Evolutionary conservation across 2,888 invertebrate genomes (phyloP).

Genomic region (Lycaena phlaeas): DNA sequence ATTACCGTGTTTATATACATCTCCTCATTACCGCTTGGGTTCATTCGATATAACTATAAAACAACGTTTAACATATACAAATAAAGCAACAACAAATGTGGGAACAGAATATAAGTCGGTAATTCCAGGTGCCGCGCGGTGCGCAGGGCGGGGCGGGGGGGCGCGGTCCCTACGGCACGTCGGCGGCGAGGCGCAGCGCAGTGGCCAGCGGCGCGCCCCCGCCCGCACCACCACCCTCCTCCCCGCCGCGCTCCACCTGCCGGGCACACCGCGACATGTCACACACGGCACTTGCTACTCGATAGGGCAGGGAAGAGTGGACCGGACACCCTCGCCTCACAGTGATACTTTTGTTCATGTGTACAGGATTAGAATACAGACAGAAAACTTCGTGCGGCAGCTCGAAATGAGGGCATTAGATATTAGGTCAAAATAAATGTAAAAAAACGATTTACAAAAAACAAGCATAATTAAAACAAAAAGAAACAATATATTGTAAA

Average conservation of each 20-base stretch:
- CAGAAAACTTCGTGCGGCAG: too few relatives aligned
- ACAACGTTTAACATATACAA: too few relatives aligned
- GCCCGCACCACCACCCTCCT: constrained; percentile 50
- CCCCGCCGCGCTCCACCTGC: constrained; percentile 25
- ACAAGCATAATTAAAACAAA: background rate
- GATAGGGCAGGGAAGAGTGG: too few relatives aligned
- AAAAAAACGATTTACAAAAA: background rate
- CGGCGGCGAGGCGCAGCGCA: constrained; percentile 48
- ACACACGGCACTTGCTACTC: too few relatives aligned
- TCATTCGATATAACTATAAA: too few relatives aligned
- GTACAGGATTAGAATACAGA: too few relatives aligned
- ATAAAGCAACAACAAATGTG: background rate
- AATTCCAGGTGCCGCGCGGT: background rate
- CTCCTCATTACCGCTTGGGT: background rate
- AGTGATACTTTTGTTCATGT: too few relatives aligned
- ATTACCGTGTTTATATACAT: background rate
- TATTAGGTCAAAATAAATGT: too few relatives aligned
- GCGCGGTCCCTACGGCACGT: constrained; percentile 26
- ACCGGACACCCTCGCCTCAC: too few relatives aligned
- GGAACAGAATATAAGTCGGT: background rate
- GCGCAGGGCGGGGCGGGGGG: background rate
- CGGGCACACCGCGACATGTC: background rate
- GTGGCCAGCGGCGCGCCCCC: constrained; percentile 53
- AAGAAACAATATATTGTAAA: too few relatives aligned
- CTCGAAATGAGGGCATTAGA: too few relatives aligned